Percentiles rank a stretch among this genome's conserved stretches.
Conservation (phyloP, 2,797 vertebrate species). For the Rhinogobio ventralis region DNA sequence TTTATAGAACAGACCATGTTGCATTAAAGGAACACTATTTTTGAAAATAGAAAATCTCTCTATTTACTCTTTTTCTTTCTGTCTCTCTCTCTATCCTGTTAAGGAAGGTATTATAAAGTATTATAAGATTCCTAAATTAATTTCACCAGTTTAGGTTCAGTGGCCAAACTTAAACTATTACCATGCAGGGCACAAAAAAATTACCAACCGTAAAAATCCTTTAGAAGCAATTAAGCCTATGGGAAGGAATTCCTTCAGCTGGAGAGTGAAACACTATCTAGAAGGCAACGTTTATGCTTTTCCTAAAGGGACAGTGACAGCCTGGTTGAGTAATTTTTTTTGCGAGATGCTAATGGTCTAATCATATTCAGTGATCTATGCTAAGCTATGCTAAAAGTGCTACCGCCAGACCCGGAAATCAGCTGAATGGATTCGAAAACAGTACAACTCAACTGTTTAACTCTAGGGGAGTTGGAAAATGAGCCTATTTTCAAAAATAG, state of each 20-base stretch:
- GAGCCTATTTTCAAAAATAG: too few species aligned
- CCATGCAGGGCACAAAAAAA: not conserved
- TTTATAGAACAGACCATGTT: not conserved
- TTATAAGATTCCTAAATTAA: not conserved
- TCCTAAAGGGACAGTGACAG: not conserved
- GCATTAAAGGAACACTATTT: too few species aligned
- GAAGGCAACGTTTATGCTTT: slow-evolving; percentile 6
- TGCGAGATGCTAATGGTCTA: too few species aligned
- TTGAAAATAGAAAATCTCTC: too few species aligned
- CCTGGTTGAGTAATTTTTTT: too few species aligned
- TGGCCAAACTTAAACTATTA: not conserved
- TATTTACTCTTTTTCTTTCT: not conserved
- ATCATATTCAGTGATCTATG: too few species aligned
- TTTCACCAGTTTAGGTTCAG: not conserved
- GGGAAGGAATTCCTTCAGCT: slow-evolving; percentile 49
- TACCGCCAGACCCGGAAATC: too few species aligned
- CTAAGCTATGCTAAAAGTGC: too few species aligned
- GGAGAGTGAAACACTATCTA: slow-evolving; percentile 15
- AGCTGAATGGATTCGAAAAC: too few species aligned
- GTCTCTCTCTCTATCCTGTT: slow-evolving; percentile 1
- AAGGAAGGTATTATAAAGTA: not conserved
- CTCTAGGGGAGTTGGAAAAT: too few species aligned
- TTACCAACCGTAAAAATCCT: not conserved
- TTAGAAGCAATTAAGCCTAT: not conserved
- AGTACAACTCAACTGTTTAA: too few species aligned